Evolutionary conservation across 92 coral and sea anemone species (phyloP).

Genomic region (Scolanthus callimorphus): DNA sequence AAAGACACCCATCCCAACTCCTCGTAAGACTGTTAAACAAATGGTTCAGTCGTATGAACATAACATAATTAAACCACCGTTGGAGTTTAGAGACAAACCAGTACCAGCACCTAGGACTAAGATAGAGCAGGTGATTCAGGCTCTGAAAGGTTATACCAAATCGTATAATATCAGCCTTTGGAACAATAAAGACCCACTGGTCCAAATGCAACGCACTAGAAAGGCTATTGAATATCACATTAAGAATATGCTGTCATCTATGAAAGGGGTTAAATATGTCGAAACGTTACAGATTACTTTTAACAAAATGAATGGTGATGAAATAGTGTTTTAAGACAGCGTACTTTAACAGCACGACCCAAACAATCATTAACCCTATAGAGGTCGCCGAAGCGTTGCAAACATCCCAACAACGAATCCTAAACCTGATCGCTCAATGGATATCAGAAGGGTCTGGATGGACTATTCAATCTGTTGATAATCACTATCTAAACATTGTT

Average conservation of each 20-base stretch:
- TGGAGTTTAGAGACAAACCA: background rate
- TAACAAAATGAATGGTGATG: background rate
- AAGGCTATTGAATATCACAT: background rate
- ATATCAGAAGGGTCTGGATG: constrained; percentile 28
- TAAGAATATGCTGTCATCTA: background rate
- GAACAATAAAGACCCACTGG: background rate
- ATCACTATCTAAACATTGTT: constrained; percentile 2
- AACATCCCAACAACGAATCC: constrained; percentile 1
- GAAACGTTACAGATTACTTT: background rate
- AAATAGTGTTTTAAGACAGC: background rate
- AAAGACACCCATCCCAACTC: background rate
- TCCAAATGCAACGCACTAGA: background rate
- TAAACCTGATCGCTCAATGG: constrained; percentile 6
- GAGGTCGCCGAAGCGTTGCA: background rate
- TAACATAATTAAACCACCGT: background rate
- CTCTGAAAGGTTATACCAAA: background rate
- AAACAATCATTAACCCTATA: background rate
- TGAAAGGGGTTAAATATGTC: background rate
- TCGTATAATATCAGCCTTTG: background rate
- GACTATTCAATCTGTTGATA: constrained; percentile 8
- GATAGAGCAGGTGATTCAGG: background rate
- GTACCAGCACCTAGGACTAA: background rate
- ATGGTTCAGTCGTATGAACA: background rate
- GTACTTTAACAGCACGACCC: background rate
- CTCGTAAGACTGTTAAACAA: background rate